Conservation (phyloP, 2,888 invertebrate genomes). For the Subacronicta megacephala region DNA sequence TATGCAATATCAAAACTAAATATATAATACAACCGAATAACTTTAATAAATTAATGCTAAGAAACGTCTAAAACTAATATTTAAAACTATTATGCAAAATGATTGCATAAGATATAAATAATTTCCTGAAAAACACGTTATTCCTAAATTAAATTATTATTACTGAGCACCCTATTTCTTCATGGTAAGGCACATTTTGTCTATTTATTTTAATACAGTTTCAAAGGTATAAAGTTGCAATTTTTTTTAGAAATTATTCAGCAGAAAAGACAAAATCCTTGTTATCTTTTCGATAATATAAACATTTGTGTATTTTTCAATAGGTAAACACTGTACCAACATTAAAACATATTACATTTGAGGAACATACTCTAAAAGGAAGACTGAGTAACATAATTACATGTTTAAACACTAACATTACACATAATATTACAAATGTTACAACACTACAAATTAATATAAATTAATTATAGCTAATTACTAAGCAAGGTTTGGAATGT, state of each 20-base stretch:
- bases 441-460: conserved; percentile 66
- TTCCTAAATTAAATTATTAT: conserved; percentile 53
- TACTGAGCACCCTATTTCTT: conserved; percentile 67
- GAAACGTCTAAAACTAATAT: conserved; percentile 29
- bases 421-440: conserved; percentile 61
- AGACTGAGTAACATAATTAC: conserved; percentile 58
- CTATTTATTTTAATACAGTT: conserved; percentile 17
- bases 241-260: background rate
- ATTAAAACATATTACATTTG: conserved; percentile 43
- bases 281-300: conserved; percentile 3
- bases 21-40: conserved; percentile 76
- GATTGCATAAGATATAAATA: conserved; percentile 42
- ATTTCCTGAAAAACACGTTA: conserved; percentile 43
- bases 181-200: conserved; percentile 66
- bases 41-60: conserved; percentile 76
- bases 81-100: conserved; percentile 57
- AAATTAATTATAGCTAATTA: conserved; percentile 65
- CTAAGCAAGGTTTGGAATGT: conserved; percentile 73
- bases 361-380: conserved; percentile 56
- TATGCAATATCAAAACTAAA: conserved; percentile 71
- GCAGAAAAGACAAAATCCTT: background rate
- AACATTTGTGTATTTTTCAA: conserved; percentile 8
- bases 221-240: background rate
- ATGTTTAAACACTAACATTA: conserved; percentile 39
- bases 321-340: conserved; percentile 21